Conservation (phyloP, 2,113 vertebrate species). For the Dolichotis patagonum region DNA sequence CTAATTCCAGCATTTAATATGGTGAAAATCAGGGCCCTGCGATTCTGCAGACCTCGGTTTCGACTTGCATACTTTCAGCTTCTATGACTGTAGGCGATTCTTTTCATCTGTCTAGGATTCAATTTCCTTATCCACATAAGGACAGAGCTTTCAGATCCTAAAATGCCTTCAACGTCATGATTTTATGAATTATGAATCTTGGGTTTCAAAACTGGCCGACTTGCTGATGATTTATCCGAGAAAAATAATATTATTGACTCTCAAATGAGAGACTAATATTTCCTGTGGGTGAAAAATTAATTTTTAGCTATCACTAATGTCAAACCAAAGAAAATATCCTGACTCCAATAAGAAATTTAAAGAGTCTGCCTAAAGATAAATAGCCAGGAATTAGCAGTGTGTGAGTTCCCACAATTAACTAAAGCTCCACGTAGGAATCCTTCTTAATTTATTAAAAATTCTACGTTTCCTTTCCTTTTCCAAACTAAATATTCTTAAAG, state of each 20-base stretch:
- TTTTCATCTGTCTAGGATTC: neutral
- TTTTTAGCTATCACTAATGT: conserved; percentile 77
- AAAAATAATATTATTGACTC: conserved; percentile 79
- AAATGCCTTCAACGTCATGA: conserved; percentile 60
- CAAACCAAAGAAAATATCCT: conserved; percentile 79
- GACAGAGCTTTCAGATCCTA: neutral
- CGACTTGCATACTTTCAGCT: neutral
- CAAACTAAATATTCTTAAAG: conserved; percentile 73
- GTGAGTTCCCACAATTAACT: conserved; percentile 76
- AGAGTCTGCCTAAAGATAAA: conserved; percentile 74
- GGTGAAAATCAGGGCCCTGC: neutral
- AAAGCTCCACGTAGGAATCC: conserved; percentile 66
- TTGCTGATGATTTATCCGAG: conserved; percentile 68
- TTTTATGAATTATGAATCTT: conserved; percentile 72
- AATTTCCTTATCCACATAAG: conserved; percentile 37
- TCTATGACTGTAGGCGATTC: neutral
- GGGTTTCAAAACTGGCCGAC: conserved; percentile 67
- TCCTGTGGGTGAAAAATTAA: conserved; percentile 76
- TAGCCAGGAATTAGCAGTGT: conserved; percentile 56
- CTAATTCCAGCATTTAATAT: neutral
- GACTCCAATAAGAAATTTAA: conserved; percentile 72
- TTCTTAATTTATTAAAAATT: conserved; percentile 70
- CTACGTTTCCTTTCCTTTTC: conserved; percentile 67
- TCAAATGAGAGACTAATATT: conserved; percentile 73
- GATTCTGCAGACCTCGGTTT: neutral